Base-by-base conservation (phyloP, 2,797 vertebrate species). In the Silurus lanzhouensis region DNA sequence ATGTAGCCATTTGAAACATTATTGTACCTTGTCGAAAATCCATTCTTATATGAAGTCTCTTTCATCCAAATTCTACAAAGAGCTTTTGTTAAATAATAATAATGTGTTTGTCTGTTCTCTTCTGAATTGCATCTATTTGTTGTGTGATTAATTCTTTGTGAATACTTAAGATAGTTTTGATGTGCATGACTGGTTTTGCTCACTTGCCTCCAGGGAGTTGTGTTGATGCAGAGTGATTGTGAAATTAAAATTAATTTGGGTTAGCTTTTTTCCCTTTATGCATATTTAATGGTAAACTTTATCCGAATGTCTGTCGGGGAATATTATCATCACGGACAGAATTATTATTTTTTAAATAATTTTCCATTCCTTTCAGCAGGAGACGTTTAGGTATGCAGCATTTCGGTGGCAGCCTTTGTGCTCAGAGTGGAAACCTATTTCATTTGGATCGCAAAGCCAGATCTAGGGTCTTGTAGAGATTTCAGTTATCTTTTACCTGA, bases 1-100 rank as follows among this genome's bases (percentile, higher is more conserved):
- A 89, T 89, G 89, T 88, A 82, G 82, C 83, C 75, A 58, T 88
- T 81, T 84, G 66, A 81, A 88, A 87, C 83, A 66, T 83, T 83
- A 87, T 86, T 87, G 76, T 80, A 83, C 84, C 79, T 83, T 70
- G 63, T 83, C 19, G 15, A 60, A 88, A 86, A 85, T 86, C 83
- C 84, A 75, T 83, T 88, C 64, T 64, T 88, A 84, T 79, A 82
- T 67, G 66, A 19, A 55, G 19, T 70, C 67, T 64, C 87, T 88
- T 88, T 84, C 83, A 75, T 80, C 74, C 74, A 83, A 81, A 84
- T 81, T 72, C 84, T 85, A 78, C 74, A 86, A 85, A 88, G 90
- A 84, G 84, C 58, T 82, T 87, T 83, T 85, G 77, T 86, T 87
- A 87, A 87, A 83, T 85, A 85, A 87, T 86, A 75, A 87, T 86